These are phyloP conservation scores for Syrphus vitripennis DNA, from an alignment of 2,888 invertebrate genomes.

Conservation along the genomic window DNA sequence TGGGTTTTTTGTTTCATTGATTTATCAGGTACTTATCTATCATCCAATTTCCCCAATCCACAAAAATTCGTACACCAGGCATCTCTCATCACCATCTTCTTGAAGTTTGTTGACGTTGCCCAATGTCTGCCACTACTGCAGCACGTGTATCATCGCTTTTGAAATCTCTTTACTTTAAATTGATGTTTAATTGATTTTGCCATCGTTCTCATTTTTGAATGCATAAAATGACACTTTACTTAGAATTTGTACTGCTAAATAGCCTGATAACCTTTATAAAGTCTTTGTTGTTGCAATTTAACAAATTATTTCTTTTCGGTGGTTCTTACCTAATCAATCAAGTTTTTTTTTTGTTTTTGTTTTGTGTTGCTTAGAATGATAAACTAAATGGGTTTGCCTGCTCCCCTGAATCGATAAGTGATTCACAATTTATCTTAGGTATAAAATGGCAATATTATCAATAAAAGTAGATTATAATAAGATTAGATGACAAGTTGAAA, in stretches of 20 bases:
- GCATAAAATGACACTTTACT: background rate
- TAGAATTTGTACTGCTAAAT: background rate
- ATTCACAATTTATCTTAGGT: background rate
- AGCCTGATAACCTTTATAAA: background rate
- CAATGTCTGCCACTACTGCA: conserved; percentile 47
- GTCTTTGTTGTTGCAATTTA: background rate
- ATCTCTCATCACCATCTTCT: background rate
- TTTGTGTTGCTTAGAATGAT: background rate
- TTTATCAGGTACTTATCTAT: conserved; percentile 46
- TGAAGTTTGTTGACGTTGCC: conserved; percentile 59
- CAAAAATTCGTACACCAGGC: conserved; percentile 3
- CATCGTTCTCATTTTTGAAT: background rate
- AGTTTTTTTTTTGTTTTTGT: too few species aligned
- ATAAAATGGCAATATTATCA: background rate
- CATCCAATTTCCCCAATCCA: background rate
- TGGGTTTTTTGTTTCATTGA: conserved; percentile 36
- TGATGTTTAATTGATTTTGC: conserved; percentile 62
- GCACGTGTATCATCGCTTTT: conserved; percentile 49
- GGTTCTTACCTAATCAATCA: background rate
- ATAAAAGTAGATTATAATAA: background rate
- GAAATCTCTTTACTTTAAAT: conserved; percentile 39
- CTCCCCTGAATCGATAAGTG: background rate
- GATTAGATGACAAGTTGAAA: background rate
- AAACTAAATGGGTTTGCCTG: background rate
- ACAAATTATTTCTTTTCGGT: background rate